phyloP scores from a whole-genome alignment of 2,113 vertebrate species.

The Eubucco bourcierii region DNA sequence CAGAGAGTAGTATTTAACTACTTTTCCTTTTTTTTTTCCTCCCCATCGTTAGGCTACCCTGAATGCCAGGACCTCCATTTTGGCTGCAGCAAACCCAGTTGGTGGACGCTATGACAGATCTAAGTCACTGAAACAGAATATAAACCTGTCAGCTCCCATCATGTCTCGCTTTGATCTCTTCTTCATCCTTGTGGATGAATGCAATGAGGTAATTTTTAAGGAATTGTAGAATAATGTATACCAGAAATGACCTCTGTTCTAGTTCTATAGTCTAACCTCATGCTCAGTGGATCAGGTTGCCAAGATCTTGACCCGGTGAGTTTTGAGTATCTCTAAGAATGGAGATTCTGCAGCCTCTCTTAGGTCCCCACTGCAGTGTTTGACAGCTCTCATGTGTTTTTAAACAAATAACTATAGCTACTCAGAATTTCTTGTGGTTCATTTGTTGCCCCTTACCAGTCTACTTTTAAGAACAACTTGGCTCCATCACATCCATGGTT shows the following conservation, averaged over 20 bases:
- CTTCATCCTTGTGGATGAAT: constrained; percentile 98
- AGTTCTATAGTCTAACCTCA: neutral
- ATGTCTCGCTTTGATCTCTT: constrained; percentile 99
- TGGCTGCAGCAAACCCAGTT: constrained; percentile 95
- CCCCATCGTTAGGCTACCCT: constrained; percentile 86
- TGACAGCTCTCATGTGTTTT: neutral
- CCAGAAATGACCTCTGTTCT: neutral
- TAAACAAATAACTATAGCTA: neutral
- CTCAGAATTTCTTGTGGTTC: neutral
- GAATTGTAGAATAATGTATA: neutral
- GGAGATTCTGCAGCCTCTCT: neutral
- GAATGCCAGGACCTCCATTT: constrained; percentile 96
- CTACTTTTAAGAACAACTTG: neutral
- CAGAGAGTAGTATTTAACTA: neutral
- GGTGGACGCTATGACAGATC: constrained; percentile 93
- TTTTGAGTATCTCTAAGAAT: neutral
- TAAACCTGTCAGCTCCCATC: constrained; percentile 93
- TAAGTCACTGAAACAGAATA: constrained; percentile 97
- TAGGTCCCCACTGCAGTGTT: neutral
- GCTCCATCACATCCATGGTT: neutral
- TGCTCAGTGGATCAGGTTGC: neutral
- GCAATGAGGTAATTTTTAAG: constrained; percentile 88
- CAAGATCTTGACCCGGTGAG: neutral
- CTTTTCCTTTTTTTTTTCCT: neutral
- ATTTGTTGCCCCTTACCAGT: neutral